Evolutionary conservation across 2,113 vertebrate genomes (phyloP).

Genomic region (Platysteira castanea): DNA sequence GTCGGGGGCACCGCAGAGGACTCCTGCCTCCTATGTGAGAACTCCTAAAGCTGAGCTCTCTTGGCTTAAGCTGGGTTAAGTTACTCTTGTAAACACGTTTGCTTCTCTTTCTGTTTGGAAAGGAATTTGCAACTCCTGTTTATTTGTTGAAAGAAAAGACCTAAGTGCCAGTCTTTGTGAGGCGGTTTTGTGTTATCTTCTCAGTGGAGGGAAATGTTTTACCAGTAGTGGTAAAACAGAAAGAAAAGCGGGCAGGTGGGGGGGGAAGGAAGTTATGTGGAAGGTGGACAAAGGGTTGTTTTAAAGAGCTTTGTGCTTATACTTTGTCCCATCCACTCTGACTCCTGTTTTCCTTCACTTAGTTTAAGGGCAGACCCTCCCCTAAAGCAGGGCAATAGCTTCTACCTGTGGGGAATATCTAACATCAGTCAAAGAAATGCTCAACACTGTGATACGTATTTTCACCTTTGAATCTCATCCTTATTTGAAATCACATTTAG

Average conservation of each 20-base stretch:
- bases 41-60: background rate
- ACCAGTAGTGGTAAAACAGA: background rate
- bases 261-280: too few relatives aligned
- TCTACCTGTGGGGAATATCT: background rate
- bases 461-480: background rate
- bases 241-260: fast-evolving
- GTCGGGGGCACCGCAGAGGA: background rate
- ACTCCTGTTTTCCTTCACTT: background rate
- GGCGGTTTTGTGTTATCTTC: background rate
- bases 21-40: background rate
- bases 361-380: background rate
- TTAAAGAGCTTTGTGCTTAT: background rate
- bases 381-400: background rate
- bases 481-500: background rate
- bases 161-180: background rate
- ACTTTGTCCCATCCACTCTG: background rate
- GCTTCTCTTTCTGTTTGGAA: background rate
- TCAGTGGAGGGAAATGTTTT: background rate
- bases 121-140: background rate
- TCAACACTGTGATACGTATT: background rate
- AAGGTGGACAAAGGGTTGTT: background rate
- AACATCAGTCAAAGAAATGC: background rate
- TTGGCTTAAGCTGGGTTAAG: background rate
- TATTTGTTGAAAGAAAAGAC: background rate
- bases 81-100: background rate